A percentile compares a stretch with the other conserved stretches of the same genome.
Conservation (phyloP, 1,140 invertebrate genomes). For the Chironomus tepperi region DNA sequence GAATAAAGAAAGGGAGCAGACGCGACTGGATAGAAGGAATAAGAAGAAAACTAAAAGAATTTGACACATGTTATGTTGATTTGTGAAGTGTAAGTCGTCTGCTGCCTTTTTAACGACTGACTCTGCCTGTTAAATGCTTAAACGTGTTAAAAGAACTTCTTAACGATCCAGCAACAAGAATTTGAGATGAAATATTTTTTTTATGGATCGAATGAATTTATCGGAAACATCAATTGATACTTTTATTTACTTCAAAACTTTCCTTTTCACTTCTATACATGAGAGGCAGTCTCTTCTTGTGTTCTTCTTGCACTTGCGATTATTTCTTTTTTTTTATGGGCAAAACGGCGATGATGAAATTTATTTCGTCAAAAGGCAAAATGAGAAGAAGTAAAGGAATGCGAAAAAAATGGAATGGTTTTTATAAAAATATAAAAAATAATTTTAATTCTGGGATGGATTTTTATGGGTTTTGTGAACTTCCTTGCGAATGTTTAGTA, state of each 20-base stretch:
- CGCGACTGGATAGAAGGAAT: neutral
- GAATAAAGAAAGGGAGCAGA: neutral
- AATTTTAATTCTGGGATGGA: too few species aligned
- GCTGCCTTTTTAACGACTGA: neutral
- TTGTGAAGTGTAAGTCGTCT: conserved; percentile 5
- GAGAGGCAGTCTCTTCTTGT: too few species aligned
- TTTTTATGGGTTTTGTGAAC: too few species aligned
- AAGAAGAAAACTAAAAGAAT: neutral
- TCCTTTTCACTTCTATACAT: too few species aligned
- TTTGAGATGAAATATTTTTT: neutral
- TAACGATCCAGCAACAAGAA: neutral
- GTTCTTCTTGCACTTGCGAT: neutral
- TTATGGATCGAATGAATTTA: conserved; percentile 14
- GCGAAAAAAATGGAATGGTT: too few species aligned
- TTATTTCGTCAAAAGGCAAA: neutral
- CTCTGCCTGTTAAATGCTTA: neutral
- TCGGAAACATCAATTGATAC: conserved; percentile 12
- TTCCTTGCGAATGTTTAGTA: too few species aligned
- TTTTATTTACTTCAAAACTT: neutral
- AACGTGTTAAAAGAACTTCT: conserved; percentile 1
- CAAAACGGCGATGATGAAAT: neutral
- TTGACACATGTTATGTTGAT: conserved; percentile 12
- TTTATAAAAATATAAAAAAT: too few species aligned
- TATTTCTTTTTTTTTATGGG: neutral
- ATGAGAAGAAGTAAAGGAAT: too few species aligned